phyloP scores from a whole-genome alignment of 2,113 vertebrate species.

The Passerina amoena region DNA sequence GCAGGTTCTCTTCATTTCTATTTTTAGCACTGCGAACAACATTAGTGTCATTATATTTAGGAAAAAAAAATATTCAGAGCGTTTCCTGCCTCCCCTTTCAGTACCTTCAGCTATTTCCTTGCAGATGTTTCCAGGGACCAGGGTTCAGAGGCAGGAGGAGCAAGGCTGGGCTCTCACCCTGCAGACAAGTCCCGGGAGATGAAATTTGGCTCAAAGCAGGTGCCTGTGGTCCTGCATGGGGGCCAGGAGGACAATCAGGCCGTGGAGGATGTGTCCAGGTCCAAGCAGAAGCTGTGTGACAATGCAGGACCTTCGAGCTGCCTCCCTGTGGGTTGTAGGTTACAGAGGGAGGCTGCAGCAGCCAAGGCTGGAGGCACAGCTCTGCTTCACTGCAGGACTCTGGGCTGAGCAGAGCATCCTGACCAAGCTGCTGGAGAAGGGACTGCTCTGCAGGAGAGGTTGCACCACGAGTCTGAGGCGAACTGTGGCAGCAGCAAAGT shows the following conservation, averaged over 20 bases:
- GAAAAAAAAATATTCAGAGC: not conserved
- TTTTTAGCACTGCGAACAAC: slow-evolving; percentile 59
- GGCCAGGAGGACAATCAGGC: not conserved
- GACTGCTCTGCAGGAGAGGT: not conserved
- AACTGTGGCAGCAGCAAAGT: not conserved
- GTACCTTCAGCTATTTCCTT: slow-evolving; percentile 65
- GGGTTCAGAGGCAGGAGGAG: not conserved
- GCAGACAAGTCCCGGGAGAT: not conserved
- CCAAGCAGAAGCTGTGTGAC: not conserved
- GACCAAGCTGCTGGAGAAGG: not conserved
- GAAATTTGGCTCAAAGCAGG: not conserved
- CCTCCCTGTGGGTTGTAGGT: not conserved
- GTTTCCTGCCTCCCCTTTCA: slow-evolving; percentile 54
- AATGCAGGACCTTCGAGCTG: not conserved
- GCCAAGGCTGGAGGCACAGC: not conserved
- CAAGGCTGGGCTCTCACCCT: not conserved
- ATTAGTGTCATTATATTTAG: slow-evolving; percentile 55
- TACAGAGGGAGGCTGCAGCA: not conserved
- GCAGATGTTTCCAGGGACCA: slow-evolving; percentile 30
- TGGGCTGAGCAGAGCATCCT: not conserved
- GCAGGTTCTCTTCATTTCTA: slow-evolving; percentile 47
- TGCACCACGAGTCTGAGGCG: fast-evolving
- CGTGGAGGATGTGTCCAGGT: not conserved
- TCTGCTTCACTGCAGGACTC: fast-evolving
- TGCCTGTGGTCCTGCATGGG: fast-evolving